Base-by-base conservation (phyloP, 2,113 vertebrate species). In the Recurvirostra avosetta region DNA sequence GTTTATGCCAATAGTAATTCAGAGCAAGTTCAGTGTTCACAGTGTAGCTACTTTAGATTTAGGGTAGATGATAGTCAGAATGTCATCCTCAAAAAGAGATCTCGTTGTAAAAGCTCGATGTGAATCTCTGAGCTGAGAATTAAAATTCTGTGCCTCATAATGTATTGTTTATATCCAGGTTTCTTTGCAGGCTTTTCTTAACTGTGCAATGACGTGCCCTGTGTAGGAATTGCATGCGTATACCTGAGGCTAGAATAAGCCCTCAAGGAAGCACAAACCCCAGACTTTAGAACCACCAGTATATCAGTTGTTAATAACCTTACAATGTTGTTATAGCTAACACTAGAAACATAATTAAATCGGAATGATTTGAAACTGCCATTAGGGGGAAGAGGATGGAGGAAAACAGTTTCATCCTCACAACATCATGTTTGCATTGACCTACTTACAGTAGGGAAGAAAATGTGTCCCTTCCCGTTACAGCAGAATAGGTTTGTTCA, bases 381-480 rank as follows among this genome's bases (percentile, higher is more conserved):
- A 40, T 82, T 91, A 76, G 59, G 38, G 53, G 68, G 41, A 92
- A 87, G 68, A 95, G 58, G 36, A 73, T 0, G 2, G 81, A 89
- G 68, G 47, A 66, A 90, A 96, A 89, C 58, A 61, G 74, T 80
- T 92, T 95, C 91, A 91, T 96, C 53, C 62, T 90, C 65, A 84
- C 88, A 90, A 92, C 88, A 86, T 90, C 86, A n/a, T 92, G 93
- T 97, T 96, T 98, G 85, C 88, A 79, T 93, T 98, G 96, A 96
- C 97, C 95, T 98, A 97, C 80, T 97, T 97, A 94, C 11, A 74
- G 72, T 6, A 78, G 43, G 43, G 76, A 92, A 75, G 90, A 94
- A 96, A 96, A 94, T 53, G 26, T 90, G 67, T 93, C 73, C 88
- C 86, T 97, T 95, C 79, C 73, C 9, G 3, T 93, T 90, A 68